Conservation (phyloP, 2,797 vertebrate genomes). For the Neosalanx taihuensis region DNA sequence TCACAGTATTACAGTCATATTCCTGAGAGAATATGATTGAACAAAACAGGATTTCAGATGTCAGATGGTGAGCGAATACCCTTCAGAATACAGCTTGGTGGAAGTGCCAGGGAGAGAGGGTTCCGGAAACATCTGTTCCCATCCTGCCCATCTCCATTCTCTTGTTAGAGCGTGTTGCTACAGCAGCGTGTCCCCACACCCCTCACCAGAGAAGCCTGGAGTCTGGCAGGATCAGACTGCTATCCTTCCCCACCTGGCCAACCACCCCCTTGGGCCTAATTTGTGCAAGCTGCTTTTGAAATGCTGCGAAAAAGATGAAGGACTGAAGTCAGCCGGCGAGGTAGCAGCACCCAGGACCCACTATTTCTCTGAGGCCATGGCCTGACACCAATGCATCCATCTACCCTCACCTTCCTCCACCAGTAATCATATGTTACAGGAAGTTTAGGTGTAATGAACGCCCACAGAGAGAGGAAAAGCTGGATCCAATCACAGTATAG, state of each 20-base stretch:
- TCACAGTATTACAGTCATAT: not conserved
- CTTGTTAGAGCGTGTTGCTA: slow-evolving; percentile 38
- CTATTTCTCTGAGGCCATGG: slow-evolving; percentile 56
- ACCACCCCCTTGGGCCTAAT: slow-evolving; percentile 68
- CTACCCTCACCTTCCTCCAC: slow-evolving; percentile 25
- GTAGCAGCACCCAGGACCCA: slow-evolving; percentile 50
- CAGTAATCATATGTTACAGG: too few species aligned
- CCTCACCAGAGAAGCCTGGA: slow-evolving; percentile 36
- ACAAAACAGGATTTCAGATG: not conserved
- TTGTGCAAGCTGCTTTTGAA: slow-evolving; percentile 70
- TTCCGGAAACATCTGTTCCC: slow-evolving; percentile 58
- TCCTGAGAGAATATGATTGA: not conserved
- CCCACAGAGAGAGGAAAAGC: too few species aligned
- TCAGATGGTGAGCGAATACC: not conserved
- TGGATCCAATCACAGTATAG: too few species aligned
- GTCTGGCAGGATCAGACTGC: slow-evolving; percentile 63
- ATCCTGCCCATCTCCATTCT: slow-evolving; percentile 52
- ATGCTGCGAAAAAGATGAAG: slow-evolving; percentile 67
- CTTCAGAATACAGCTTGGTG: slow-evolving; percentile 30
- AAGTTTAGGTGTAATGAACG: too few species aligned
- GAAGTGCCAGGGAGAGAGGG: slow-evolving; percentile 44
- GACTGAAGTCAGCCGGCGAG: slow-evolving; percentile 61
- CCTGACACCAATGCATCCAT: slow-evolving; percentile 56
- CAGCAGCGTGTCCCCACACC: slow-evolving; percentile 40
- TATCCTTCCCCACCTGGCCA: slow-evolving; percentile 42